These are phyloP conservation scores for Nipponia nippon DNA, from an alignment of 2,113 vertebrate species.

Conservation along the genomic window DNA sequence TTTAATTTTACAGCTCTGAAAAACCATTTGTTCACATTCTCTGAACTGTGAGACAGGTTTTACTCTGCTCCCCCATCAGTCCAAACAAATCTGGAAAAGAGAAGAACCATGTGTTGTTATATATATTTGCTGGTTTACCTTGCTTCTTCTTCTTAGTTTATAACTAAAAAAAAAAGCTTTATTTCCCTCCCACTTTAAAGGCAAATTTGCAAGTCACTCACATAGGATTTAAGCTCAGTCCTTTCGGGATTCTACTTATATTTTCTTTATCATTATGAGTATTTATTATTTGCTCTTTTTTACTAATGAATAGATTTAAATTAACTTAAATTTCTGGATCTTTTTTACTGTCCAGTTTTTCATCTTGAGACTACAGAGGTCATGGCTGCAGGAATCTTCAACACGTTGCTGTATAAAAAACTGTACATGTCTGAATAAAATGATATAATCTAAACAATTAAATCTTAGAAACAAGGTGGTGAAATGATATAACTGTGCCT, in stretches of 20 bases:
- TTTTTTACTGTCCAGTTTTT: not conserved
- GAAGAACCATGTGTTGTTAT: not conserved
- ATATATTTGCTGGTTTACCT: not conserved
- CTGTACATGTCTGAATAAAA: not conserved
- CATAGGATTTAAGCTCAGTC: not conserved
- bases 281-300: not conserved
- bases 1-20: constrained; percentile 17
- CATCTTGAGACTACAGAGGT: not conserved
- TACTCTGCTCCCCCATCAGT: not conserved
- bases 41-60: not conserved
- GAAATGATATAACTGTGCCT: not conserved
- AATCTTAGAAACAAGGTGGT: not conserved
- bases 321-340: not conserved
- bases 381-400: not conserved
- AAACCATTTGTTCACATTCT: constrained; percentile 9
- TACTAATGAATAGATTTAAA: not conserved
- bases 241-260: not conserved
- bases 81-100: not conserved
- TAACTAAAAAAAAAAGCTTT: not conserved
- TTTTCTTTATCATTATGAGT: not conserved
- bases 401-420: not conserved
- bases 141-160: not conserved
- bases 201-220: not conserved
- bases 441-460: not conserved
- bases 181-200: not conserved